A percentile compares a stretch with the other conserved stretches of the same genome.
phyloP scores from a whole-genome alignment of 64 coral and sea anemone genomes.

The Anthopleura sola region DNA sequence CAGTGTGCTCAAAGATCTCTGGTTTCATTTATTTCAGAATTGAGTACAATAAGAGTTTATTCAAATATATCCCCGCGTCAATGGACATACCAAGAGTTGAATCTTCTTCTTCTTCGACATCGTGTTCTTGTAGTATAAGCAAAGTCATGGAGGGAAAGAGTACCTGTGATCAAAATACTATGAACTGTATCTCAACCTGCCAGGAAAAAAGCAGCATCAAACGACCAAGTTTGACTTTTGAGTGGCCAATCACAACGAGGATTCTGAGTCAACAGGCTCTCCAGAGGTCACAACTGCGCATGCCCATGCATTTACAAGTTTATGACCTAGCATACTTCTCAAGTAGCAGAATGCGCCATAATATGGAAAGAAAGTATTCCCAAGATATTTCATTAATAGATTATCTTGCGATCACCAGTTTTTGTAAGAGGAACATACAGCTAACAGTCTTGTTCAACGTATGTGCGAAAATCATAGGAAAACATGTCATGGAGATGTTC shows the following conservation, averaged over 20 bases:
- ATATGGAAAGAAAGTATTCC: background rate
- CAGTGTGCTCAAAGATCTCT: background rate
- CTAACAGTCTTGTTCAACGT: background rate
- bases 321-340: background rate
- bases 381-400: background rate
- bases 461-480: background rate
- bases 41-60: background rate
- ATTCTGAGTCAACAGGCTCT: conserved; percentile 12
- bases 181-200: conserved; percentile 9
- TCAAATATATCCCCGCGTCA: background rate
- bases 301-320: background rate
- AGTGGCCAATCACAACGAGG: conserved; percentile 23
- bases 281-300: background rate
- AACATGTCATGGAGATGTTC: background rate
- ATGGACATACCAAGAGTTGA: background rate
- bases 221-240: background rate
- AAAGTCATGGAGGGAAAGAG: conserved; percentile 12
- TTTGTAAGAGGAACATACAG: conserved; percentile 10
- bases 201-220: background rate
- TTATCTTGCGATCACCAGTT: conserved; percentile 1
- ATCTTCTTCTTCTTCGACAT: background rate
- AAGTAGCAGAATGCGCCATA: background rate
- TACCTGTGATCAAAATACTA: background rate
- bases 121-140: conserved; percentile 1
- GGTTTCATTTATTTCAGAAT: background rate